A percentile compares a stretch with the other conserved stretches of the same genome.
These are phyloP conservation scores for Papilio helenus DNA, from an alignment of 1,140 invertebrate species.

Conservation along the genomic window DNA sequence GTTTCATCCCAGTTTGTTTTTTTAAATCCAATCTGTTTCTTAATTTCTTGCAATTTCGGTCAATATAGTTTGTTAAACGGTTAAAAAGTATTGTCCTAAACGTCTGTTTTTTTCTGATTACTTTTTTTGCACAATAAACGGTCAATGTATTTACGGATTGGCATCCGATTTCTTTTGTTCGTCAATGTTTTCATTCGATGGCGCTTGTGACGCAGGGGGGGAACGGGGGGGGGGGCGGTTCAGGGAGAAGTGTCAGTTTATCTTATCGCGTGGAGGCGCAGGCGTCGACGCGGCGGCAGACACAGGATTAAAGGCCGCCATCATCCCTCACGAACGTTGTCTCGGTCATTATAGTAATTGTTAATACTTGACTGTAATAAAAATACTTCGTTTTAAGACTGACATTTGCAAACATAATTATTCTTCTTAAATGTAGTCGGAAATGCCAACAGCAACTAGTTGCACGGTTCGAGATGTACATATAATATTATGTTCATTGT, in stretches of 20 bases:
- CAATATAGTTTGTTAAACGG: neutral
- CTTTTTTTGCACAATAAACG: conserved; percentile 34
- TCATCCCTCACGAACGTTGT: conserved; percentile 41
- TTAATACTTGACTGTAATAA: neutral
- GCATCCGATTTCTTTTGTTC: conserved; percentile 59
- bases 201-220: conserved; percentile 39
- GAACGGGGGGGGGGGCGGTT: conserved; percentile 31
- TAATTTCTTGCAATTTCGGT: neutral
- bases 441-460: neutral
- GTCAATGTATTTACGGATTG: conserved; percentile 54
- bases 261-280: conserved; percentile 65
- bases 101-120: neutral
- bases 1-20: neutral
- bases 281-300: conserved; percentile 62
- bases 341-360: neutral
- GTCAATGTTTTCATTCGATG: conserved; percentile 64
- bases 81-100: neutral
- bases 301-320: conserved; percentile 53
- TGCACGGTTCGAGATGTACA: neutral
- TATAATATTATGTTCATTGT: neutral
- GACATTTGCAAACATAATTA: conserved; percentile 6
- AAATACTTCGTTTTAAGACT: neutral
- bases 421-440: conserved; percentile 1
- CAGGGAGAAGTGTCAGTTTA: conserved; percentile 47
- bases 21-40: neutral